Evolutionary conservation across 2,888 invertebrate species (phyloP).

Genomic region (Cylloceria caligata): DNA sequence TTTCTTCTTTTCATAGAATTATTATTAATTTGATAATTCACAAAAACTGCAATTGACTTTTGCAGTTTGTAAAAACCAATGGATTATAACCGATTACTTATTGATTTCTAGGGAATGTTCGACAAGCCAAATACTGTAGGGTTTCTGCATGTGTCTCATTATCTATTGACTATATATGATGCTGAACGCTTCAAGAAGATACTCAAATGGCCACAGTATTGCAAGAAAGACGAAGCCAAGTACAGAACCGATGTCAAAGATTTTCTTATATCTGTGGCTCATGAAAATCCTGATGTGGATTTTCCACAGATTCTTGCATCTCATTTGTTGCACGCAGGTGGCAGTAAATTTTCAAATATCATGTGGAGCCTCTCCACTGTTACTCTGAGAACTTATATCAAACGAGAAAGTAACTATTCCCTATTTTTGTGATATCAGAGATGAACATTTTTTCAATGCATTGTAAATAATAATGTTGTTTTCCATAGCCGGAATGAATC

Average conservation of each 20-base stretch:
- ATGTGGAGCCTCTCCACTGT: constrained; percentile 81
- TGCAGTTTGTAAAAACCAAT: background rate
- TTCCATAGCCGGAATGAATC: constrained; percentile 65
- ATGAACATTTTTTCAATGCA: background rate
- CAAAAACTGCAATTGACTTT: background rate
- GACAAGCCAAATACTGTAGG: constrained; percentile 81
- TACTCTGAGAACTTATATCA: constrained; percentile 75
- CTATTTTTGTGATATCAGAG: background rate
- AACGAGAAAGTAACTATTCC: constrained; percentile 71
- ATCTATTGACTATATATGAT: constrained; percentile 79
- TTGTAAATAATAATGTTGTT: constrained; percentile 30
- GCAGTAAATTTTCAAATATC: constrained; percentile 79
- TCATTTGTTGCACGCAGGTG: constrained; percentile 79
- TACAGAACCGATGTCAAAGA: constrained; percentile 80
- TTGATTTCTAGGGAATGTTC: constrained; percentile 79
- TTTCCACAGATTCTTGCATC: constrained; percentile 80
- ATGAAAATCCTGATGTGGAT: constrained; percentile 78
- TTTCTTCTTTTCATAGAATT: too few relatives aligned
- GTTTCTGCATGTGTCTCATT: constrained; percentile 79
- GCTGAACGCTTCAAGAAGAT: constrained; percentile 75
- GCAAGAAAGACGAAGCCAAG: constrained; percentile 80
- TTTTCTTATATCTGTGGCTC: constrained; percentile 74
- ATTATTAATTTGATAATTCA: too few relatives aligned
- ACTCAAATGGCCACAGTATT: constrained; percentile 80
- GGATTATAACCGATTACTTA: background rate